phyloP scores from a whole-genome alignment of 2,797 vertebrate species.

The Sebastes minor region DNA sequence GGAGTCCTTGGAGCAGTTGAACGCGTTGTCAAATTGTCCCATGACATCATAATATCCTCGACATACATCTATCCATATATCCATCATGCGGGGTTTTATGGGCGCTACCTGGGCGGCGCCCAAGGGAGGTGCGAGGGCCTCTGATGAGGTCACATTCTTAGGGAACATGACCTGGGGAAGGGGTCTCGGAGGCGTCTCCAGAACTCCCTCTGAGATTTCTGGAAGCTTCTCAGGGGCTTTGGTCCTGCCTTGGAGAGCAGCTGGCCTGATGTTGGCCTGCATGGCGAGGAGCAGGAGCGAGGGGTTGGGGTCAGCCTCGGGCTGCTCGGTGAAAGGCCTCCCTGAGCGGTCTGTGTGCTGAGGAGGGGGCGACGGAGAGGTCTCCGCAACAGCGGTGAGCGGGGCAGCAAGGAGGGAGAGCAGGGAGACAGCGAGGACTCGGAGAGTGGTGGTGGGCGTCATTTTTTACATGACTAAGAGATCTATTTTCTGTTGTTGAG shows the following conservation, averaged over 20 bases:
- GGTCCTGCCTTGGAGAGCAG: constrained; percentile 61
- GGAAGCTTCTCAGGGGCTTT: constrained; percentile 45
- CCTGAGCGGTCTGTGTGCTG: constrained; percentile 59
- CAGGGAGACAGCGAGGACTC: constrained; percentile 78
- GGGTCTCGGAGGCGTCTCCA: constrained; percentile 78
- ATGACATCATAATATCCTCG: constrained; percentile 93
- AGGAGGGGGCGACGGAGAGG: constrained; percentile 63
- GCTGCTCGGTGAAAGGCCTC: constrained; percentile 59
- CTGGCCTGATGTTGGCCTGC: constrained; percentile 65
- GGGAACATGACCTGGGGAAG: constrained; percentile 86
- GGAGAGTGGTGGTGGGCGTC: constrained; percentile 83
- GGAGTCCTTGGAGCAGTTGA: constrained; percentile 92
- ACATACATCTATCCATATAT: constrained; percentile 85
- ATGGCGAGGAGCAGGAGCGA: constrained; percentile 62
- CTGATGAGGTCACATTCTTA: constrained; percentile 80
- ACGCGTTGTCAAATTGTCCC: constrained; percentile 91
- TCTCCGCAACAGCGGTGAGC: constrained; percentile 68
- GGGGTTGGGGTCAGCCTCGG: constrained; percentile 58
- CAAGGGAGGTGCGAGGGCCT: constrained; percentile 75
- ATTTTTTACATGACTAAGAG: constrained; percentile 86
- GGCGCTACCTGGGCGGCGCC: constrained; percentile 76
- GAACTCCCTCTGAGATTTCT: constrained; percentile 56
- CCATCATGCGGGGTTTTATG: constrained; percentile 69
- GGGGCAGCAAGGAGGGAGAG: constrained; percentile 80
- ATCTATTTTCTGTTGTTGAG: constrained; percentile 83